phyloP scores from a whole-genome alignment of 2,797 vertebrate genomes.

The Dendrocincla fuliginosa region DNA sequence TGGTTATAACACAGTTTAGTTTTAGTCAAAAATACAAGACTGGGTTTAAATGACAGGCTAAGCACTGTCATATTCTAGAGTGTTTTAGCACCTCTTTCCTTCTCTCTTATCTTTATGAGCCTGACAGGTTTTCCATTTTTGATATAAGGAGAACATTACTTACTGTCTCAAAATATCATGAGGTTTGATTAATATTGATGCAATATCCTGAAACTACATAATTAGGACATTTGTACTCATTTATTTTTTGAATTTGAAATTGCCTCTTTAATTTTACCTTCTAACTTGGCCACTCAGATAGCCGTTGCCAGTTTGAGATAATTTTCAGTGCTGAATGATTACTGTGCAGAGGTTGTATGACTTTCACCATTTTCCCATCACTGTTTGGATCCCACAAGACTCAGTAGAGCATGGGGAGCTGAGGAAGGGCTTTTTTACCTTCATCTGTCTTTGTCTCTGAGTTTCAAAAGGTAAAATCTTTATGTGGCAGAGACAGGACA shows the following conservation, averaged over 20 bases:
- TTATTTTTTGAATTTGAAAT: neutral
- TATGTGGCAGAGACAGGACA: neutral
- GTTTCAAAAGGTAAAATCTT: neutral
- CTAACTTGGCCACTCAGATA: neutral
- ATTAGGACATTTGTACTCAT: neutral
- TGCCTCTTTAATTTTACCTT: neutral
- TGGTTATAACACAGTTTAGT: neutral
- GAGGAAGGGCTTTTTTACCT: neutral
- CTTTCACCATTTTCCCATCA: neutral
- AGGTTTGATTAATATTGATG: neutral
- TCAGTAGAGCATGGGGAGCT: neutral
- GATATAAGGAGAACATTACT: neutral
- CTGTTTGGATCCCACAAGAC: neutral
- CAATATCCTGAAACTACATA: neutral
- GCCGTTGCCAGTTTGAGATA: neutral
- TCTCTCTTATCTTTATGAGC: neutral
- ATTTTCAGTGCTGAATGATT: neutral
- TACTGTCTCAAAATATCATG: neutral
- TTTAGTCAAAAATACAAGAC: neutral
- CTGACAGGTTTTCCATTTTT: neutral
- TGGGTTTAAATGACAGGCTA: neutral
- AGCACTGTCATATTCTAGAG: neutral
- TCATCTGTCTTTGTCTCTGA: neutral
- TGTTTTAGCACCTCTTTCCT: neutral
- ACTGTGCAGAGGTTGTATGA: neutral